These are phyloP conservation scores for Phaenicophaeus curvirostris DNA, from an alignment of 2,797 vertebrate species.

Conservation along the genomic window DNA sequence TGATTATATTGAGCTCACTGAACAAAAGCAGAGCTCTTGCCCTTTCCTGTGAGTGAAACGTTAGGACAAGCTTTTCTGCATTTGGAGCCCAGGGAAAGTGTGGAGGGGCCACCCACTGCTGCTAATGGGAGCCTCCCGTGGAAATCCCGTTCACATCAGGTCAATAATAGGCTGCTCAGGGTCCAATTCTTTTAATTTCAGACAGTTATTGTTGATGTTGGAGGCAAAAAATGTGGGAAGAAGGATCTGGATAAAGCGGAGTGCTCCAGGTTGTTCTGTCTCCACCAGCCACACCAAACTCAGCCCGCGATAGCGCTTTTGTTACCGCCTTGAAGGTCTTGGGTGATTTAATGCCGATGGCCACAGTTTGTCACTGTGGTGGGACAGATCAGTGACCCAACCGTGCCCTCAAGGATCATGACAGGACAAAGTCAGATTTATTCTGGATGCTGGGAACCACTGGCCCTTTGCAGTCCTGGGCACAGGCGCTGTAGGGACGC, in stretches of 20 bases:
- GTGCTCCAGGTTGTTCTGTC: neutral
- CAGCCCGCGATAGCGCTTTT: neutral
- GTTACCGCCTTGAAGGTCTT: neutral
- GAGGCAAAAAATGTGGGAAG: neutral
- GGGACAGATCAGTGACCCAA: neutral
- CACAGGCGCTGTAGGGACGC: accelerated
- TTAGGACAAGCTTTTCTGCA: conserved; percentile 32
- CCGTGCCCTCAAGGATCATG: neutral
- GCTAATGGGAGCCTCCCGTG: neutral
- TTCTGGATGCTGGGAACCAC: neutral
- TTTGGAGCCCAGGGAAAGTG: neutral
- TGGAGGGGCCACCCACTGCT: neutral
- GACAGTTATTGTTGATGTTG: neutral
- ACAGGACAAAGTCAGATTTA: neutral
- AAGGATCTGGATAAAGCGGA: neutral
- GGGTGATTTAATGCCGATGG: neutral
- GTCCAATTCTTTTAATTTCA: conserved; percentile 25
- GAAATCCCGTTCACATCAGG: conserved; percentile 1
- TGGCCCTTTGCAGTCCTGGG: accelerated
- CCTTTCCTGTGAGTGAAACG: conserved; percentile 48
- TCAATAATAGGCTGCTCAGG: conserved; percentile 18
- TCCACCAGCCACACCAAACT: neutral
- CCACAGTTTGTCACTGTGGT: neutral
- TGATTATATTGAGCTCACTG: conserved; percentile 42
- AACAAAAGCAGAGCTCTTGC: conserved; percentile 61